Conservation (phyloP, 2,888 invertebrate genomes). For the Agrotis clavis region DNA sequence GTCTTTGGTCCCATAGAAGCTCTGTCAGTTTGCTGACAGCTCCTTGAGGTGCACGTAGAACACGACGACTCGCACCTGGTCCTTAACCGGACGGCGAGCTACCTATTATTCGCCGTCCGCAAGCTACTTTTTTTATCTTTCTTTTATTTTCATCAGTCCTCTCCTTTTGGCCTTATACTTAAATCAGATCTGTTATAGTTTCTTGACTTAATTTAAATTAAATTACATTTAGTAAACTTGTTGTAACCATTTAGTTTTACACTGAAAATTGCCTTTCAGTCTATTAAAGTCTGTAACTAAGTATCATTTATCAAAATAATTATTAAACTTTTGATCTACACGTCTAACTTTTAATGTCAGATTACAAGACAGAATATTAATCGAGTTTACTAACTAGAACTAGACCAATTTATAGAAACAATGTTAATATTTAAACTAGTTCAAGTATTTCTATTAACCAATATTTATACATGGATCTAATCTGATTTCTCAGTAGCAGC, state of each 20-base stretch:
- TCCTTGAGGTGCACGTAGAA: too few species aligned
- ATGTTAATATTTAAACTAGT: neutral
- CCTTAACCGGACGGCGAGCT: too few species aligned
- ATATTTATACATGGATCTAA: conserved; percentile 1
- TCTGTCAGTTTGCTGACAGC: too few species aligned
- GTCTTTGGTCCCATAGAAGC: too few species aligned
- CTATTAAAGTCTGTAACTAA: neutral
- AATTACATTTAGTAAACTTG: too few species aligned
- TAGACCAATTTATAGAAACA: neutral
- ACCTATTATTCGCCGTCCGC: too few species aligned
- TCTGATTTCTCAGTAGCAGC: neutral
- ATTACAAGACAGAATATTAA: neutral
- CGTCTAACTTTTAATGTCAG: neutral
- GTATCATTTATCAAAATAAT: conserved; percentile 6
- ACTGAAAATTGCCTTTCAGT: neutral
- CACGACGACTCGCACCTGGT: too few species aligned
- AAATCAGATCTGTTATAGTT: neutral
- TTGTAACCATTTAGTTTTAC: neutral
- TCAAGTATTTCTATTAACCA: neutral
- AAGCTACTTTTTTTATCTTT: too few species aligned
- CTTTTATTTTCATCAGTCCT: too few species aligned
- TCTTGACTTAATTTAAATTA: neutral
- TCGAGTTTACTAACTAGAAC: neutral
- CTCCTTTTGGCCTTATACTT: too few species aligned
- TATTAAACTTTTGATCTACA: conserved; percentile 2